A percentile compares a stretch with the other conserved stretches of the same genome.
Evolutionary conservation across 2,797 vertebrate genomes (phyloP).

Genomic region (Gymnoscopelus braueri): DNA sequence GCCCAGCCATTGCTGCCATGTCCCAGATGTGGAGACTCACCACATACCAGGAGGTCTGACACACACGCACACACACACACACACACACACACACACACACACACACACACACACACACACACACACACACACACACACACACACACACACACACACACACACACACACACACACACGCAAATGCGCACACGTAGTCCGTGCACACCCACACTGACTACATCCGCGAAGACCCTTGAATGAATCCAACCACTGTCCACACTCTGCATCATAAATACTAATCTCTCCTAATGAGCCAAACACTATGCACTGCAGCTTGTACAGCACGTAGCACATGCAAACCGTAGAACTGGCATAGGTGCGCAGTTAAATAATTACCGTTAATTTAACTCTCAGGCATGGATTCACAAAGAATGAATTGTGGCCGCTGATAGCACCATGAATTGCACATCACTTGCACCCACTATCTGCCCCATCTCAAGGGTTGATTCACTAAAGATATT

Average conservation of each 20-base stretch:
- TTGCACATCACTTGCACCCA: too few species aligned
- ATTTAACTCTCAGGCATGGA: too few species aligned
- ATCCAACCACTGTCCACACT: constrained; percentile 11
- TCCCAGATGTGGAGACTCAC: constrained; percentile 76
- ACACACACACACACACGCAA: constrained; percentile 19
- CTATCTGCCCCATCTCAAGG: too few species aligned
- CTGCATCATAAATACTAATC: background rate
- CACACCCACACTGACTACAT: constrained; percentile 13
- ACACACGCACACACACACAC: constrained; percentile 4
- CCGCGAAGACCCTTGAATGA: constrained; percentile 33
- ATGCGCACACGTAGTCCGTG: background rate
- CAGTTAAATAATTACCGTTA: too few species aligned
- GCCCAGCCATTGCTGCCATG: constrained; percentile 65
- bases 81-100: constrained; percentile 3
- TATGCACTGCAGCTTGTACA: background rate
- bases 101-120: constrained; percentile 1
- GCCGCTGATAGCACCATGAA: too few species aligned
- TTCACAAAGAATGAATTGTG: too few species aligned
- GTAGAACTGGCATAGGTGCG: too few species aligned
- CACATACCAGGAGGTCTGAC: constrained; percentile 64
- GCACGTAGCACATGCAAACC: too few species aligned
- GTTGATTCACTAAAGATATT: too few species aligned
- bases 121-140: constrained; percentile 4
- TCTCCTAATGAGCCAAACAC: background rate
- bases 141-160: constrained; percentile 26